phyloP scores from a whole-genome alignment of 2,888 invertebrate genomes.

The Pseudanteris insignis region DNA sequence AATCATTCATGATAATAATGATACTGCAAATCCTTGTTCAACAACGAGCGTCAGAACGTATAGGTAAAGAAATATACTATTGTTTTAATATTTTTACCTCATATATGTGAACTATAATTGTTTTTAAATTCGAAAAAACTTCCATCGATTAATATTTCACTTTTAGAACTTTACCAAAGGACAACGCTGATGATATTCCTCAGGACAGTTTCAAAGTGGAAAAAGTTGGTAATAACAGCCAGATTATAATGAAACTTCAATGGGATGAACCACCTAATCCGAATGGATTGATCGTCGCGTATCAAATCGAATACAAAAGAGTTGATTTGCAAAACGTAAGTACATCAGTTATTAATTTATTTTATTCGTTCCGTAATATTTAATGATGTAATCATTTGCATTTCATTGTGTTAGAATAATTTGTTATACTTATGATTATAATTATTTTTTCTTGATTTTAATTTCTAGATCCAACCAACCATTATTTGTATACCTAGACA shows the following conservation, averaged over 20 bases:
- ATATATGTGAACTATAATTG: no score
- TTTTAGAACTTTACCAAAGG: constrained; percentile 67
- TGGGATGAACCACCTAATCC: constrained; percentile 87
- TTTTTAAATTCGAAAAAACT: no score
- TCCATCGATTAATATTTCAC: no score
- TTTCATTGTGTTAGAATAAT: no score
- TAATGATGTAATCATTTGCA: no score
- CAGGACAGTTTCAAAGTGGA: constrained; percentile 51
- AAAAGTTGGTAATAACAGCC: constrained; percentile 59
- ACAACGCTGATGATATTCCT: constrained; percentile 61
- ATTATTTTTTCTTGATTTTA: no score
- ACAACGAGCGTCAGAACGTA: constrained; percentile 64
- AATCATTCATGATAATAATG: constrained; percentile 67
- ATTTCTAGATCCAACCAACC: constrained; percentile 68
- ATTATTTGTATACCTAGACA: constrained; percentile 76
- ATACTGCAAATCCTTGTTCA: constrained; percentile 69
- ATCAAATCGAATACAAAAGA: constrained; percentile 79
- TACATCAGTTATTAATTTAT: no score
- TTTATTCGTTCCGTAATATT: no score
- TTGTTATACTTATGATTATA: no score
- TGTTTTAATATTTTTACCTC: no score
- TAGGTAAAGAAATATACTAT: constrained; percentile 20
- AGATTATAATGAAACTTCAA: constrained; percentile 73
- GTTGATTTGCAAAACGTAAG: constrained; percentile 75
- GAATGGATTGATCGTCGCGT: constrained; percentile 88